Percentiles rank a stretch among this genome's conserved stretches.
phyloP scores from a whole-genome alignment of 2,888 invertebrate species.

The Anaspis maculata region DNA sequence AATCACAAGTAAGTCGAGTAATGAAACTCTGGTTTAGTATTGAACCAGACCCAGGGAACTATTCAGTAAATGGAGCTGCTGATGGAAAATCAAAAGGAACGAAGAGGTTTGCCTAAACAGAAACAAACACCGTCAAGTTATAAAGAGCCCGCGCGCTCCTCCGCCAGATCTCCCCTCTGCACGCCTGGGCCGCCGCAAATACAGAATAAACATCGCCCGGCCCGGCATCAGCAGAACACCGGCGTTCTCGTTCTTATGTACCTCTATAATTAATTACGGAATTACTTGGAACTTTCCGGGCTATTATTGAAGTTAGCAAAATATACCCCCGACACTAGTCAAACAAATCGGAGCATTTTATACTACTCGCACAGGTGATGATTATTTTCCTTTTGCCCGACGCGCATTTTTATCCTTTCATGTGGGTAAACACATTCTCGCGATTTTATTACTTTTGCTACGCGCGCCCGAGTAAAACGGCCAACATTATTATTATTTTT shows the following conservation, averaged over 20 bases:
- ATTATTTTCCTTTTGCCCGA: constrained; percentile 10
- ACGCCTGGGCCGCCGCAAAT: too few relatives aligned
- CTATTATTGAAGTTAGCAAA: constrained; percentile 34
- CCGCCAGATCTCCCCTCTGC: constrained; percentile 19
- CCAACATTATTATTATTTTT: too few relatives aligned
- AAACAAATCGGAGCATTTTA: constrained; percentile 28
- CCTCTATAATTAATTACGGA: constrained; percentile 39
- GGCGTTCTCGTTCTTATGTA: constrained; percentile 29
- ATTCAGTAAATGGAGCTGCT: constrained; percentile 40
- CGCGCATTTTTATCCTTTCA: constrained; percentile 4
- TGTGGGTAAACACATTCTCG: constrained; percentile 6
- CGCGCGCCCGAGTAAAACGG: too few relatives aligned
- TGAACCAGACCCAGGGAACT: constrained; percentile 33
- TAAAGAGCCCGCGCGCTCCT: constrained; percentile 36
- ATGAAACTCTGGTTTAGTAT: constrained; percentile 37
- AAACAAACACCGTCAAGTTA: constrained; percentile 40
- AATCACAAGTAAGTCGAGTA: constrained; percentile 38
- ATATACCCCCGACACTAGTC: constrained; percentile 21
- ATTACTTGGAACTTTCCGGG: constrained; percentile 33
- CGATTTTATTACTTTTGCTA: constrained; percentile 1
- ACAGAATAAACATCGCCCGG: constrained; percentile 36
- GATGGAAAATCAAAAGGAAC: constrained; percentile 42
- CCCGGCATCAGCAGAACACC: too few relatives aligned
- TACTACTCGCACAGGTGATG: constrained; percentile 16
- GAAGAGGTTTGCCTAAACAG: constrained; percentile 41